These are phyloP conservation scores for Notarius quadriscutis DNA, from an alignment of 2,113 vertebrate species.

Conservation along the genomic window DNA sequence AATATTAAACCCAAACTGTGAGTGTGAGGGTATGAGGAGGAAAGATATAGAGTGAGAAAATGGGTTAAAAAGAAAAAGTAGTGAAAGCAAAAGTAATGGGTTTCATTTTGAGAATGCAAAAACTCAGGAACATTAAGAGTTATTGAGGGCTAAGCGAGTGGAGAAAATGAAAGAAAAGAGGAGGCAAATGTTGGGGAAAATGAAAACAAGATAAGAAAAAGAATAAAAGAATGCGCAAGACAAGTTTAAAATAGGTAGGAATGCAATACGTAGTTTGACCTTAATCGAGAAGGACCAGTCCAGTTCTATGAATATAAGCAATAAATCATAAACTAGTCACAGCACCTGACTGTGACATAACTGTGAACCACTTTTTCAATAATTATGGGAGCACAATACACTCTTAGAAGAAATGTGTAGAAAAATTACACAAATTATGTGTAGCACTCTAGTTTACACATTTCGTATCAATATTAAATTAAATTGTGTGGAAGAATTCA, in stretches of 20 bases:
- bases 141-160: not conserved
- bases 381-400: not conserved
- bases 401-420: too few relatives aligned
- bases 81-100: not conserved
- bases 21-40: not conserved
- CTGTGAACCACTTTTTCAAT: not conserved
- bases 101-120: slow-evolving; percentile 4
- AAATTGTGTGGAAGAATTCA: too few relatives aligned
- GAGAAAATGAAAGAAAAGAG: not conserved
- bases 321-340: not conserved
- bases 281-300: not conserved
- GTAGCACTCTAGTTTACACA: too few relatives aligned
- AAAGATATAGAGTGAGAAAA: not conserved
- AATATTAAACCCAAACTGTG: slow-evolving; percentile 13
- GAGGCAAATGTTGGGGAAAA: not conserved
- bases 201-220: not conserved
- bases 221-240: too few relatives aligned
- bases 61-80: too few relatives aligned
- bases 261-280: slow-evolving; percentile 8
- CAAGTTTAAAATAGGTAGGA: too few relatives aligned
- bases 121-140: not conserved
- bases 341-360: not conserved
- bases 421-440: too few relatives aligned
- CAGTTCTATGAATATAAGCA: not conserved
- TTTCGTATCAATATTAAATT: too few relatives aligned